Base-by-base conservation (phyloP, 2,113 vertebrate species). In the Glaucidium brasilianum region DNA sequence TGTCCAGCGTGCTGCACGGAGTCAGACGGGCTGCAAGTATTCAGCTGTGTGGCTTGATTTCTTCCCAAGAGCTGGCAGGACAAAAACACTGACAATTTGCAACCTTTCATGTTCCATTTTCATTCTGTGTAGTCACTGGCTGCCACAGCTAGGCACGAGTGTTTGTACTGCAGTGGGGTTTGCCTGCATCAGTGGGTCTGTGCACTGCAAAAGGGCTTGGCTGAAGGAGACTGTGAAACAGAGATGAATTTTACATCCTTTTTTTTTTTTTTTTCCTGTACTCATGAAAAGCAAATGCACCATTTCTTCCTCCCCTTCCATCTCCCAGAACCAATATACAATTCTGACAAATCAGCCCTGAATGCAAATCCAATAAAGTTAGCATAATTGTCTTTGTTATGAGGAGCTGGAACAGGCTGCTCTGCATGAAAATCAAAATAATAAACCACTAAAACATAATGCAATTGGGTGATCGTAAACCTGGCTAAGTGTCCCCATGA, bases 291-390 rank as follows among this genome's bases (percentile, higher is more conserved):
- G 82, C 78, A 93, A 96, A 93, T 83, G 77, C 85, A 67, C 68
- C 21, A 3, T 94, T 81, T 80, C 43, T 88, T 80, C 90, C 79
- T 88, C 92, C 75, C 39, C 27, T 92, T 82, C 92, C 82, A 62
- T 84, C 90, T 94, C 90, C 88, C 94, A 58, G 85, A 95, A 88
- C 88, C 96, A 93, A 95, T 90, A 93, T 92, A 94, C 74, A 93
- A 76, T 96, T 91, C 93, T 94, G 93, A 96, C 93, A 96, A 94
- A 96, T 95, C 94, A 96, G 96, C 91, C 84, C 77, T 63, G 96
- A 95, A 96, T 96, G 93, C 93, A 96, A 94, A 94, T 90, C 94
- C 96, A 97, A 95, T 96, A 94, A 96, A 95, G 92, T 97, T 94
- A 94, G 94, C 94, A 95, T 96, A 95, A 94, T 94, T 96, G 92